Percentiles rank a stretch among this genome's conserved stretches.
phyloP scores from a whole-genome alignment of 2,113 vertebrate species.

The Melanerpes formicivorus region DNA sequence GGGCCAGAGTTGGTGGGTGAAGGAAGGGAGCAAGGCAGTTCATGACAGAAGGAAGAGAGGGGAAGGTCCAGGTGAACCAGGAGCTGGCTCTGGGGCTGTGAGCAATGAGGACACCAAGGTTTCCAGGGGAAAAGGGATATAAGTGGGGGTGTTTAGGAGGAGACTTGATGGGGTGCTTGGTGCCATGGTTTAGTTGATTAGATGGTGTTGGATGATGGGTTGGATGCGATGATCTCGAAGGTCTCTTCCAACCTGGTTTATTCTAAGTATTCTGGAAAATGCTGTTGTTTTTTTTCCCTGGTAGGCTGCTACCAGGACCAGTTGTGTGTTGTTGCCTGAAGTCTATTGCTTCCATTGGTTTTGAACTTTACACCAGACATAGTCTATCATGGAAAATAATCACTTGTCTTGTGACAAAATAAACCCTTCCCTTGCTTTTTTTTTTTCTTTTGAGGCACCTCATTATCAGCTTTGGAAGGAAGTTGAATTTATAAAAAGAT shows the following conservation, averaged over 20 bases:
- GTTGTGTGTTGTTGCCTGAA: conserved; percentile 30
- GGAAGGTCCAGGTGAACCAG: background rate
- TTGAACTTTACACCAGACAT: conserved; percentile 56
- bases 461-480: conserved; percentile 67
- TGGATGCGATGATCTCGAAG: too few species aligned
- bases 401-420: conserved; percentile 43
- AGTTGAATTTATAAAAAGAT: conserved; percentile 67
- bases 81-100: background rate
- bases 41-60: background rate
- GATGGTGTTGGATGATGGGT: too few species aligned
- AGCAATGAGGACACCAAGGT: background rate
- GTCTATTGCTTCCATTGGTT: conserved; percentile 58
- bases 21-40: background rate
- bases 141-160: background rate
- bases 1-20: background rate
- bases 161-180: too few species aligned
- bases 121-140: background rate
- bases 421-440: conserved; percentile 49
- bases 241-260: too few species aligned
- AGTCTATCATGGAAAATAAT: conserved; percentile 58
- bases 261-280: conserved; percentile 9
- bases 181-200: too few species aligned
- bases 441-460: conserved; percentile 55
- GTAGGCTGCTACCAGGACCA: conserved; percentile 3
- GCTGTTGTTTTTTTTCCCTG: conserved; percentile 2